These are phyloP conservation scores for Pelvicachromis taeniatus DNA, from an alignment of 2,113 vertebrate species.

Conservation along the genomic window DNA sequence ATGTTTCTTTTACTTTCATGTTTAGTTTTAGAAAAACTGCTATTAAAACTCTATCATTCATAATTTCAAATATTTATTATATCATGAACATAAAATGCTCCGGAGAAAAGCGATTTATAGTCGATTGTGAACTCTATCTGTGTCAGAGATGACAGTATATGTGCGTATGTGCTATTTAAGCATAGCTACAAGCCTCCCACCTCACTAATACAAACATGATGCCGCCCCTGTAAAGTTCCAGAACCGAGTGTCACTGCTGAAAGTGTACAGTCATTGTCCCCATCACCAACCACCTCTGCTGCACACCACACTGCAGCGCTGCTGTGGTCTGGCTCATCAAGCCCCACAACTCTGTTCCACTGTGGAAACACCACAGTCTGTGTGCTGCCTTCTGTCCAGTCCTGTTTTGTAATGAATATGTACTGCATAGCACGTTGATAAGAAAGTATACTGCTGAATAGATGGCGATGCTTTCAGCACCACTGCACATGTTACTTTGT, in stretches of 20 bases:
- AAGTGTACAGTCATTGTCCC: conserved; percentile 57
- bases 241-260: conserved; percentile 33
- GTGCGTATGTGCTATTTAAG: not conserved
- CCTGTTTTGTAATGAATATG: not conserved
- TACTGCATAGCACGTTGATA: not conserved
- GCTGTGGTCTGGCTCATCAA: conserved; percentile 40
- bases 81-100: not conserved
- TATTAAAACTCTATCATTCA: not conserved
- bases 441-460: not conserved
- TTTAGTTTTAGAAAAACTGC: not conserved
- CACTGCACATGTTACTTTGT: not conserved
- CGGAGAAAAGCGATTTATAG: not conserved
- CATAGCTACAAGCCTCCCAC: not conserved
- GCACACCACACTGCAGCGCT: not conserved
- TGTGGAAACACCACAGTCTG: conserved; percentile 22
- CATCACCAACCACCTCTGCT: conserved; percentile 51
- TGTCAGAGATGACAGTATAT: not conserved
- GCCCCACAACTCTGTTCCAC: conserved; percentile 30
- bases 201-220: not conserved
- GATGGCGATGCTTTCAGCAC: not conserved
- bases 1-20: not conserved
- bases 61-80: not conserved
- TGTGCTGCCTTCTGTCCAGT: not conserved
- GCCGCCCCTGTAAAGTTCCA: conserved; percentile 55
- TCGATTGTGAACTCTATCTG: not conserved